A percentile compares a stretch with the other conserved stretches of the same genome.
These are phyloP conservation scores for Agrypnus murinus DNA, from an alignment of 2,888 invertebrate genomes.

Conservation along the genomic window DNA sequence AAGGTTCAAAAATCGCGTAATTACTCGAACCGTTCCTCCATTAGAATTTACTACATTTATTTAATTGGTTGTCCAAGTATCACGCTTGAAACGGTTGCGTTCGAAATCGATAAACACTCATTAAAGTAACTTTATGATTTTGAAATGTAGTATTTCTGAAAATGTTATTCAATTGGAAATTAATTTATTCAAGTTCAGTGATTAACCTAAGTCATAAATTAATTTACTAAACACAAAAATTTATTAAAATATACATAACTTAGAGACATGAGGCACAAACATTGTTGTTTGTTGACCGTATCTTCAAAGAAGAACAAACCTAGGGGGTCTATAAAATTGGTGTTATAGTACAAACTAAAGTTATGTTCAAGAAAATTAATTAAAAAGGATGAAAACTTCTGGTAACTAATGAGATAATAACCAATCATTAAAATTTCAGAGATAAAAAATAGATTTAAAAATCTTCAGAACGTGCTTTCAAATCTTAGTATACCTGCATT, in stretches of 20 bases:
- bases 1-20: constrained; percentile 9
- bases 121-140: constrained; percentile 4
- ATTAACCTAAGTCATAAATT: no score
- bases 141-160: background rate
- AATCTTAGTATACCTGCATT: no score
- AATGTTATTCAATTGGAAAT: background rate
- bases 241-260: background rate
- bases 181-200: background rate
- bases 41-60: constrained; percentile 5
- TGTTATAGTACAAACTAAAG: no score
- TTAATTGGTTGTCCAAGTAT: constrained; percentile 2
- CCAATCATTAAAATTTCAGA: no score
- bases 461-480: no score
- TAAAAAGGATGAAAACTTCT: no score
- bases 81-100: background rate
- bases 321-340: no score
- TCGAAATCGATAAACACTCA: constrained; percentile 5
- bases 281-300: no score
- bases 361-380: no score
- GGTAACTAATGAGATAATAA: no score
- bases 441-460: no score
- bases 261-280: background rate
- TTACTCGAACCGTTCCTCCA: background rate
- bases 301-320: no score
- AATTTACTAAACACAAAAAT: background rate